These are phyloP conservation scores for Diabrotica balteata DNA, from an alignment of 2,888 invertebrate genomes.

Conservation along the genomic window DNA sequence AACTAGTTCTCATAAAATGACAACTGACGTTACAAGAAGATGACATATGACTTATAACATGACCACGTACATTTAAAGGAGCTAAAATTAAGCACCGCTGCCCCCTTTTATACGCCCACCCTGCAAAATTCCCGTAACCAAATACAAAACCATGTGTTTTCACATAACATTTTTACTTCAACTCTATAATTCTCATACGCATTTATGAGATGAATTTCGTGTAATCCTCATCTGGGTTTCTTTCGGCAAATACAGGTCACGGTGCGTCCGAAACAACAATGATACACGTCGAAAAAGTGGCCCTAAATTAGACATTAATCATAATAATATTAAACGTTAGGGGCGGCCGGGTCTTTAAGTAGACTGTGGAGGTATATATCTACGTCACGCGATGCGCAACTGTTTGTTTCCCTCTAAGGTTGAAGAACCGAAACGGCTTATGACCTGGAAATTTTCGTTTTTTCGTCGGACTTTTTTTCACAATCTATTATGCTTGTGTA, in stretches of 20 bases:
- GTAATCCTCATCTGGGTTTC: constrained; percentile 19
- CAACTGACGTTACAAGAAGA: too few species aligned
- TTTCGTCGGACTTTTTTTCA: not conserved
- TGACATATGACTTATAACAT: too few species aligned
- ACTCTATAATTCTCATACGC: constrained; percentile 33
- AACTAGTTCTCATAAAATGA: too few species aligned
- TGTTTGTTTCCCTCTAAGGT: constrained; percentile 34
- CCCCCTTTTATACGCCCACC: constrained; percentile 1
- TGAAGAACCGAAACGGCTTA: constrained; percentile 8
- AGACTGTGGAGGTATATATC: constrained; percentile 29
- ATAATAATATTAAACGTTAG: constrained; percentile 40
- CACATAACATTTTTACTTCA: constrained; percentile 21
- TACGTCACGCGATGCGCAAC: constrained; percentile 39
- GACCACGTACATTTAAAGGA: too few species aligned
- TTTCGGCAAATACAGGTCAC: constrained; percentile 37
- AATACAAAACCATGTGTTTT: constrained; percentile 37
- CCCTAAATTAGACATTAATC: constrained; percentile 40
- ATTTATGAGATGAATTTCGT: constrained; percentile 18
- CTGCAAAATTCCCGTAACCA: constrained; percentile 29
- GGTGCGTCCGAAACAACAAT: constrained; percentile 36
- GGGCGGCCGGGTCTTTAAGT: constrained; percentile 37
- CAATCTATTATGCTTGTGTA: too few species aligned
- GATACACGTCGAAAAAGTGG: constrained; percentile 35
- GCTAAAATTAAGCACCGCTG: not conserved
- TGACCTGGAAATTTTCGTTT: constrained; percentile 2